Conservation (phyloP, 1,140 invertebrate species). For the Pogonomyrmex barbatus region DNA sequence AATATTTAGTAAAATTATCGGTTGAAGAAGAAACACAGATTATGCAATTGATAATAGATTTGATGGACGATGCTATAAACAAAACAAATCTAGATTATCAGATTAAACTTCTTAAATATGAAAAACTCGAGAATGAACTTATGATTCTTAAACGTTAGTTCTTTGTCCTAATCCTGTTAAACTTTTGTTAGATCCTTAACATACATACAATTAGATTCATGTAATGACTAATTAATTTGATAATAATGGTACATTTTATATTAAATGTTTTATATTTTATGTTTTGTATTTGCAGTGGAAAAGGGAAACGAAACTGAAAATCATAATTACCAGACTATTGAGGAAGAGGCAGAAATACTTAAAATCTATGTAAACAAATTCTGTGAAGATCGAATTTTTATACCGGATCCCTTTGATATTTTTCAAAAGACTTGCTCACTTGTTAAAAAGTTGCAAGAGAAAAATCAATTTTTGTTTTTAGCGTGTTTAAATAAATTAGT, state of each 20-base stretch:
- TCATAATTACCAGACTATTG: neutral
- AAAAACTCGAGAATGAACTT: conserved; percentile 75
- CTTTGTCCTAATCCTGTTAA: conserved; percentile 44
- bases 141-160: conserved; percentile 72
- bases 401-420: conserved; percentile 79
- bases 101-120: conserved; percentile 73
- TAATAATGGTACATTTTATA: neutral
- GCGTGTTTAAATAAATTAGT: neutral
- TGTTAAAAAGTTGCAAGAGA: conserved; percentile 70
- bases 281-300: neutral
- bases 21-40: conserved; percentile 55
- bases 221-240: conserved; percentile 20
- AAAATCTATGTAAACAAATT: conserved; percentile 77
- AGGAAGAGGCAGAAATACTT: conserved; percentile 69
- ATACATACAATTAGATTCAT: neutral
- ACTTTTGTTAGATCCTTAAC: neutral
- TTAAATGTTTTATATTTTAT: too few relatives aligned
- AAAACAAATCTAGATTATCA: conserved; percentile 75
- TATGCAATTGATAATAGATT: conserved; percentile 70
- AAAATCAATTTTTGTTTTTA: conserved; percentile 56
- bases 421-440: conserved; percentile 75
- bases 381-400: conserved; percentile 72
- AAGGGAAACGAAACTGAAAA: neutral
- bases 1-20: conserved; percentile 37
- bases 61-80: conserved; percentile 77